These are phyloP conservation scores for Seriola aureovittata DNA, from an alignment of 2,113 vertebrate genomes.

Conservation along the genomic window DNA sequence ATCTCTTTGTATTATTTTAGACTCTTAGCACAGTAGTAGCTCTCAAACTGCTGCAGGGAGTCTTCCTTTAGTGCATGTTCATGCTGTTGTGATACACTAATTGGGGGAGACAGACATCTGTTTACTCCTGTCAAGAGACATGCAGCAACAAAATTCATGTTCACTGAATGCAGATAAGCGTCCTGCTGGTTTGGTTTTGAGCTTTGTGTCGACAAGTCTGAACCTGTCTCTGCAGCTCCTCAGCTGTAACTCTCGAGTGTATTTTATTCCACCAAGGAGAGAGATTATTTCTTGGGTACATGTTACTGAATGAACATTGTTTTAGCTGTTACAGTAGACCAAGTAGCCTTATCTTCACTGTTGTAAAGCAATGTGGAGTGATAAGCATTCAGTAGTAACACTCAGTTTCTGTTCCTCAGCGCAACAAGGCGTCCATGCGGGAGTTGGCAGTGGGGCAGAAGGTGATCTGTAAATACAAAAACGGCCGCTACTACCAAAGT, in stretches of 20 bases:
- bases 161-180: neutral
- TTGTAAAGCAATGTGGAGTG: neutral
- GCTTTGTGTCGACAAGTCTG: neutral
- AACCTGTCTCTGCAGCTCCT: neutral
- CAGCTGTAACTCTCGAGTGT: neutral
- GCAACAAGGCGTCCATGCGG: conserved; percentile 87
- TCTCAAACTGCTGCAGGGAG: neutral
- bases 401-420: conserved; percentile 72
- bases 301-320: neutral
- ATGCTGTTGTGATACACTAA: conserved; percentile 22
- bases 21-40: neutral
- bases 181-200: neutral
- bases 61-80: neutral
- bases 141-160: neutral
- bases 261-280: neutral
- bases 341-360: neutral
- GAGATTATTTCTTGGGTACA: neutral
- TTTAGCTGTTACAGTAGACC: neutral
- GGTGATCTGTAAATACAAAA: conserved; percentile 97
- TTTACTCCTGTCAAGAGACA: neutral
- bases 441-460: conserved; percentile 91
- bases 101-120: conserved; percentile 12
- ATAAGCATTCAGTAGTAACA: neutral
- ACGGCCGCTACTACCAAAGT: conserved; percentile 95
- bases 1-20: neutral